Evolutionary conservation across 2,113 vertebrate genomes (phyloP), one percentile per base, ranked within the genome.

Genomic region (Pelmatolapia mariae): DNA sequence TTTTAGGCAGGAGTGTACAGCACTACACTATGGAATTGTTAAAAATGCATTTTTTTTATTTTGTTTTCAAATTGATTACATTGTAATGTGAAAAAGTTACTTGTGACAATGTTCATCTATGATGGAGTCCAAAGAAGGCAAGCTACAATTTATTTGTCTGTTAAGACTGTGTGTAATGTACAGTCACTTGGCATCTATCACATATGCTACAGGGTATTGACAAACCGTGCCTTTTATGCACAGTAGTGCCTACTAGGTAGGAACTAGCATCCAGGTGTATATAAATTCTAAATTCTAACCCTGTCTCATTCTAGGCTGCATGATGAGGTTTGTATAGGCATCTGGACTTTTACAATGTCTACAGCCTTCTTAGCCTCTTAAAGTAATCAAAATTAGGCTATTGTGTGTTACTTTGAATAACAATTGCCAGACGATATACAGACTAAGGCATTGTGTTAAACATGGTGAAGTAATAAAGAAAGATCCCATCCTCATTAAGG

Each of bases 11-110:
- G 12, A 57, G 22, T 26, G 54, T 8, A 26, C 5, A 57, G 22
- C 54, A 26, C 12, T 57, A 26, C 54, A 5, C 54, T 15, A 5
- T 57, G 33, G 33, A 33, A 33, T 8, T 33, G 33, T 8, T 33
- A 8, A 33, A 33, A 33, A 33, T 33, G 7, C 33, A 33, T 2
- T 0, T 4, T 19, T 53, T 13, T 8, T 15, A 0, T 26, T 8
- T 15, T 24, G 0, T 26, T 8, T 9, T 16, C 56, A 59, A 59
- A 59, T 29, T 59, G 7, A 59, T 59, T 29, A 0, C 7, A 29
- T 59, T 59, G 24, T 59, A 29, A 59, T 59, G 56, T 0, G 24
- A 59, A 59, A 57, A 9, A 29, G 13, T 59, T 59, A 29, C 24
- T 59, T 59, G 56, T 29, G 24, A 59, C 56, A 59, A 29, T 16